These are phyloP conservation scores for Eupsilia transversa DNA, from an alignment of 2,888 invertebrate species.

Conservation along the genomic window DNA sequence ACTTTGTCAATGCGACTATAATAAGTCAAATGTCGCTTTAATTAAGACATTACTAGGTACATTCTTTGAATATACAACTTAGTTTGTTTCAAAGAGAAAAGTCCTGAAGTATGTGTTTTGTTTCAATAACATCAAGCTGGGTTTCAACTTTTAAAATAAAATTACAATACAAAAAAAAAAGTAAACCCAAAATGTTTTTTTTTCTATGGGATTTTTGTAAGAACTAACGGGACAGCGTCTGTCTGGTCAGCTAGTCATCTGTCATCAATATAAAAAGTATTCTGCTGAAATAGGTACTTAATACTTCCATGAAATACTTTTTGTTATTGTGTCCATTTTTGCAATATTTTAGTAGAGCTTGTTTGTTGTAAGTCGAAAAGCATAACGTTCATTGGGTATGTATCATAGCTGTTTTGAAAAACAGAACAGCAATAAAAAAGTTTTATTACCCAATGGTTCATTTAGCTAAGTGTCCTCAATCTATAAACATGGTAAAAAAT, in stretches of 20 bases:
- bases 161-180: too few species aligned
- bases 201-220: too few species aligned
- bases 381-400: background rate
- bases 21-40: constrained; percentile 41
- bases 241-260: too few species aligned
- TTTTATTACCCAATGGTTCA: constrained; percentile 16
- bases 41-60: constrained; percentile 30
- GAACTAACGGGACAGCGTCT: too few species aligned
- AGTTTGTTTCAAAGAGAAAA: background rate
- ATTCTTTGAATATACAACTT: constrained; percentile 20
- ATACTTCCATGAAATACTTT: background rate
- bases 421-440: constrained; percentile 30
- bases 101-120: background rate
- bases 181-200: too few species aligned
- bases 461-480: constrained; percentile 21
- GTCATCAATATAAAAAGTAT: background rate
- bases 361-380: background rate
- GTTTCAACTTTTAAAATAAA: too few species aligned
- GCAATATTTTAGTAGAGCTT: constrained; percentile 6
- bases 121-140: background rate
- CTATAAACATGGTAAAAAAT: background rate
- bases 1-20: constrained; percentile 55
- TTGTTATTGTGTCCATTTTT: background rate
- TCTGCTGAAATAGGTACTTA: background rate
- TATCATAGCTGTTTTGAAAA: constrained; percentile 29